Conservation (phyloP, 64 coral and sea anemone genomes). For the Stichodactyla mertensii region DNA sequence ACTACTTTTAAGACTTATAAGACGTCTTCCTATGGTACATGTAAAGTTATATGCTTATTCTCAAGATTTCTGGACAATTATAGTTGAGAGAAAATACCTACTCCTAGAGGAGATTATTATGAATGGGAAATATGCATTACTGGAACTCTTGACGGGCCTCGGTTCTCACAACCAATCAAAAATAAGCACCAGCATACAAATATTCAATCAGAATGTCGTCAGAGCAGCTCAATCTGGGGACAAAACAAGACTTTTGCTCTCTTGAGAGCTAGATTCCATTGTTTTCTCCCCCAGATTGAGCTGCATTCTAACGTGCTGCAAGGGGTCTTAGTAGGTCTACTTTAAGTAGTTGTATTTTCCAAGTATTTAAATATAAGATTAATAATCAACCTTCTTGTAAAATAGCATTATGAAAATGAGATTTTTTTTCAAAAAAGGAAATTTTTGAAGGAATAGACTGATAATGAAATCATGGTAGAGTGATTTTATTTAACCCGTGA, state of each 20-base stretch:
- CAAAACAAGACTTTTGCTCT: neutral
- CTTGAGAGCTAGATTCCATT: too few relatives aligned
- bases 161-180: neutral
- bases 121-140: too few relatives aligned
- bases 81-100: too few relatives aligned
- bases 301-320: too few relatives aligned
- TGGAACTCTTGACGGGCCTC: neutral
- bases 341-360: neutral
- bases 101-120: too few relatives aligned
- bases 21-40: neutral
- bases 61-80: neutral
- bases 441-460: neutral
- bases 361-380: neutral
- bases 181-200: neutral
- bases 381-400: neutral
- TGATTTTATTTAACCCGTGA: neutral
- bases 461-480: neutral
- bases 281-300: too few relatives aligned
- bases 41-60: neutral
- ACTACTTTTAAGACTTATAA: neutral
- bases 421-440: neutral
- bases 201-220: neutral
- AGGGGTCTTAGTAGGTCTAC: too few relatives aligned
- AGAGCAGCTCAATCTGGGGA: neutral
- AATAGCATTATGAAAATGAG: neutral